A percentile compares a stretch with the other conserved stretches of the same genome.
Evolutionary conservation across 2,888 invertebrate genomes (phyloP).

Genomic region (Spialia ferax): DNA sequence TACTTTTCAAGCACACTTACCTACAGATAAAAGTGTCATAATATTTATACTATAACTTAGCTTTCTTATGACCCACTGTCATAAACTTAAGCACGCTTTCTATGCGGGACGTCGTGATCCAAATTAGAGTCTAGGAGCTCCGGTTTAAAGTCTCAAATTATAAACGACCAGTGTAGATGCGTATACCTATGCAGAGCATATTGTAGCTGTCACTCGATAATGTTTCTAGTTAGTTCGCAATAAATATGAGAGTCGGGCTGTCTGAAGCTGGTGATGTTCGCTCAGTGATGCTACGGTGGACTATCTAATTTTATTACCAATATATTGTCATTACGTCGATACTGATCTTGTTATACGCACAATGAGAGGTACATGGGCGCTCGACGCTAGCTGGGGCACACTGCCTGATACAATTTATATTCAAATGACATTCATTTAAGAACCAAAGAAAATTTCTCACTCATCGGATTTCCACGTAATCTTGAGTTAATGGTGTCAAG

Average conservation of each 20-base stretch:
- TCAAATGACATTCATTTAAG: conserved; percentile 83
- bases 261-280: conserved; percentile 70
- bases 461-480: conserved; percentile 82
- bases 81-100: conserved; percentile 78
- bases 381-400: conserved; percentile 58
- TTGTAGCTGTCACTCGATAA: conserved; percentile 76
- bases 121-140: conserved; percentile 61
- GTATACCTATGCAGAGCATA: conserved; percentile 69
- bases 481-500: conserved; percentile 76
- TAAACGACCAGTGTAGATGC: conserved; percentile 58
- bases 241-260: conserved; percentile 79
- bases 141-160: conserved; percentile 69
- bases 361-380: conserved; percentile 76
- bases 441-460: conserved; percentile 81
- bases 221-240: conserved; percentile 83
- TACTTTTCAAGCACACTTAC: conserved; percentile 77
- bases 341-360: conserved; percentile 87
- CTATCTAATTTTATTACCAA: conserved; percentile 87
- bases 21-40: conserved; percentile 84
- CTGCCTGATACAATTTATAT: conserved; percentile 81
- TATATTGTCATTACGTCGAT: conserved; percentile 87
- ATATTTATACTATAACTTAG: conserved; percentile 83
- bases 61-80: conserved; percentile 80
- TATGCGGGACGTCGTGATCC: conserved; percentile 53
- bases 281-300: conserved; percentile 79